Evolutionary conservation across 1,140 invertebrate species (phyloP), one percentile per base, ranked within the genome.

Genomic region (Nebria ingens): DNA sequence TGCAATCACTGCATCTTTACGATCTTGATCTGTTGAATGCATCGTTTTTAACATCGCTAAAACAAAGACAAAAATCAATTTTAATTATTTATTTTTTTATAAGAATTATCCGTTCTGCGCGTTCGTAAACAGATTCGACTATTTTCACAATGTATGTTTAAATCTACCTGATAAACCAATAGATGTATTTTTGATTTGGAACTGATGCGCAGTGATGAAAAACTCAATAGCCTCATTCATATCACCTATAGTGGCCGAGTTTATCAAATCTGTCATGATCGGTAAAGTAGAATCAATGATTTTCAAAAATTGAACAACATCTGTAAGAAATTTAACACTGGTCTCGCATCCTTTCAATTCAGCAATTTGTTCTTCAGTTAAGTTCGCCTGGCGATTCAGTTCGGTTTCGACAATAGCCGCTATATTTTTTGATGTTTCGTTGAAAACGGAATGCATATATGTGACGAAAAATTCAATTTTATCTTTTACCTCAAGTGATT

Each of bases 151-250:
- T n/a, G n/a, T n/a, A n/a, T n/a, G n/a, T n/a, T 29, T 1, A 55
- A 23, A 58, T 1, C 49, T 21, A 57, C 13, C 20, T 19, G n/a
- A 55, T 55, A 51, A 2, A 29, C 22, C 38, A 21, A 29, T 3
- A 45, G 6, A 78, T 11, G 87, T 82, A 4, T 85, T 81, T 34
- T 80, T 74, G 13, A 93, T 76, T 51, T 84, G 81, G 67, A 91
- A 91, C 63, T 88, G 80, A 65, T 83, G 86, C 2, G 86, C 86
- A 0, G 81, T 81, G 0, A 87, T 87, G 59, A 94, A 87, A 65
- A 94, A 89, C 51, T 88, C 81, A 40, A 93, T 85, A 0, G 91
- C 84, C 72, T 93, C 91, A 29, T 85, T 76, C 0, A 91, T 84
- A 69, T 93, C 91, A 1, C 84, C 78, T 0, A 80, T 75, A 56